Percentiles rank a stretch among this genome's conserved stretches.
Conservation (phyloP, 2,113 vertebrate genomes). For the Furnarius figulus region DNA sequence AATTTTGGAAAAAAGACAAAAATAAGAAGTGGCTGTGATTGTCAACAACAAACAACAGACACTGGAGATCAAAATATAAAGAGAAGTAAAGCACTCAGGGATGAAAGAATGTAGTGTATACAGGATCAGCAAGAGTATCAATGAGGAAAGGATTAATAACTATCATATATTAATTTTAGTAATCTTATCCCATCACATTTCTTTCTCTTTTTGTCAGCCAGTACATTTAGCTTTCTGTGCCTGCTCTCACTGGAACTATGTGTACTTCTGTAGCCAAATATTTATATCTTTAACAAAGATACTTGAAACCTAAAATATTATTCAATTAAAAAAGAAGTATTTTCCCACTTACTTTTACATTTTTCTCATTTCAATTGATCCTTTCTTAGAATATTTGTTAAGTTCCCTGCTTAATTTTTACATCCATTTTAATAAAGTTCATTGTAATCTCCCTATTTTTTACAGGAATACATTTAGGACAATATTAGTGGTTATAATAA, state of each 20-base stretch:
- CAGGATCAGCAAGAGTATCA: neutral
- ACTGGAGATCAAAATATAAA: neutral
- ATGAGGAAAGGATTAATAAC: neutral
- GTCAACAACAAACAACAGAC: neutral
- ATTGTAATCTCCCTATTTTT: neutral
- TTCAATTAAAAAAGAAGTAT: neutral
- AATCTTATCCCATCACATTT: neutral
- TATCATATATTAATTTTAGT: neutral
- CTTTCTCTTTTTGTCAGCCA: neutral
- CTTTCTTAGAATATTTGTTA: neutral
- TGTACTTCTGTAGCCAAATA: neutral
- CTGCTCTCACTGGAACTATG: neutral
- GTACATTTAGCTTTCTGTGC: neutral
- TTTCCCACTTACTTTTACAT: neutral
- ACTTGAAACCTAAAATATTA: neutral
- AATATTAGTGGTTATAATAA: neutral
- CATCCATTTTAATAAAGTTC: neutral
- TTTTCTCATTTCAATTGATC: neutral
- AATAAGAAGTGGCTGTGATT: neutral
- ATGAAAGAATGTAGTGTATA: rapidly evolving
- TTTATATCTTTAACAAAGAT: neutral
- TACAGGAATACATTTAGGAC: neutral
- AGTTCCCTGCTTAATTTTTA: neutral
- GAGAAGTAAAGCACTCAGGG: neutral
- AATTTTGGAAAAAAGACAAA: neutral